Evolutionary conservation across 2,797 vertebrate genomes (phyloP), one percentile per base, ranked within the genome.

Genomic region (Triplophysa yarkandensis): DNA sequence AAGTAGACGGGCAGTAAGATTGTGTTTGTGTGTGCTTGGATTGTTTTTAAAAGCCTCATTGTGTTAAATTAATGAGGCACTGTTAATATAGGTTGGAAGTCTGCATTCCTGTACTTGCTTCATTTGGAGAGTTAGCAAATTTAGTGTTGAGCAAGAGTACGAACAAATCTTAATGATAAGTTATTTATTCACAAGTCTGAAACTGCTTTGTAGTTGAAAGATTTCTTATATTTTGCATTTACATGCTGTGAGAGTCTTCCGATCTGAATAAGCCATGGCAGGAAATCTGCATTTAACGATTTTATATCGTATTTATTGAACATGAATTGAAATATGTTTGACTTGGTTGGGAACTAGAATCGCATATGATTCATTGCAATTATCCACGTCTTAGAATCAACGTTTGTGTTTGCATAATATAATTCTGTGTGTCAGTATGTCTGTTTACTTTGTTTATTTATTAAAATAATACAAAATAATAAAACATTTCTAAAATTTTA

Each of bases 11-110:
- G 6, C 4, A 34, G 19, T 32, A 55, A 27, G 43, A n/a, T 8
- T 70, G 41, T 41, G 50, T n/a, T 46, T 77, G 32, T 66, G 48
- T 32, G 16, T 48, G 23, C 61, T 48, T 62, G 66, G 43, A 13
- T 57, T 34, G 13, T 19, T 36, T 77, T 46, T 64, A 61, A 57
- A 71, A 60, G 50, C 34, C 21, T 34, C 43, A 57, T 79, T 79
- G 81, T 79, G 64, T 68, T 69, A 25, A 48, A 3, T 39, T 79
- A 69, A 74, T 77, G 74, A 76, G 71, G 63, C 68, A 60, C 74
- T 46, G 57, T 79, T 80, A 79, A 81, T 82, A 79, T 55, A 67
- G 69, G 50, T 71, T 48, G 41, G 41, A 70, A 48, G 52, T 73
- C 76, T 32, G 67, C 78, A 71, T 80, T 81, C 78, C 70, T 76